Evolutionary conservation across 2,888 invertebrate genomes (phyloP).

Genomic region (Noctua pronuba): DNA sequence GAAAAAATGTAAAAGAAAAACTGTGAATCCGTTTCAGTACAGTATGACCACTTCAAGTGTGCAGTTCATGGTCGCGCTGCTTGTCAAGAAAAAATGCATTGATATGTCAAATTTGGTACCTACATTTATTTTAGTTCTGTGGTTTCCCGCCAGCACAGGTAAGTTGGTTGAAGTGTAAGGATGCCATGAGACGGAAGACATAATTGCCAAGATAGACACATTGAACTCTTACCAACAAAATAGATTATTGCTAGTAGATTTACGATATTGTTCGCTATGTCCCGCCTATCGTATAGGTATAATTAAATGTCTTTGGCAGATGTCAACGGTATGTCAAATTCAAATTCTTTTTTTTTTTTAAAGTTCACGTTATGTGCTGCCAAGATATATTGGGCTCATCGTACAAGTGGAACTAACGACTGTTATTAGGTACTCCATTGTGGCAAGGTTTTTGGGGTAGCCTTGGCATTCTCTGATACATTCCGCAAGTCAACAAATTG

Average conservation of each 20-base stretch:
- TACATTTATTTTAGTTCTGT: not conserved
- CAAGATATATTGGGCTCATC: conserved; percentile 21
- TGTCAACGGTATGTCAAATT: not conserved
- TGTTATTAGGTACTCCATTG: not conserved
- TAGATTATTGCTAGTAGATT: not conserved
- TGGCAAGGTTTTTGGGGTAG: not conserved
- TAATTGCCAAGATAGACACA: not conserved
- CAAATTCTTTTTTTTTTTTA: conserved; percentile 10
- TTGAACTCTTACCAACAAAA: not conserved
- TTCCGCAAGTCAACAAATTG: not conserved
- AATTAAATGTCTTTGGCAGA: not conserved
- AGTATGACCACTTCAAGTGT: not conserved
- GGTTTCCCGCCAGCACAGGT: not conserved
- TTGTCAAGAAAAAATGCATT: not conserved
- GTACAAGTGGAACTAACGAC: conserved; percentile 3
- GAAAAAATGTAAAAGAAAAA: not conserved
- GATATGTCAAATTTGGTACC: not conserved
- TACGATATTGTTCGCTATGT: not conserved
- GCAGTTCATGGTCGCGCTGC: no score
- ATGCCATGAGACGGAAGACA: not conserved
- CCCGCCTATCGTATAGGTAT: not conserved
- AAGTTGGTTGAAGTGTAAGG: not conserved
- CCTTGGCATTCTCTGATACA: not conserved
- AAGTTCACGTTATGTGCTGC: no score
- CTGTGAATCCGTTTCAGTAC: not conserved